Evolutionary conservation across 2,113 vertebrate species (phyloP), one percentile per base, ranked within the genome.

Genomic region (Motacilla tschutschensis): DNA sequence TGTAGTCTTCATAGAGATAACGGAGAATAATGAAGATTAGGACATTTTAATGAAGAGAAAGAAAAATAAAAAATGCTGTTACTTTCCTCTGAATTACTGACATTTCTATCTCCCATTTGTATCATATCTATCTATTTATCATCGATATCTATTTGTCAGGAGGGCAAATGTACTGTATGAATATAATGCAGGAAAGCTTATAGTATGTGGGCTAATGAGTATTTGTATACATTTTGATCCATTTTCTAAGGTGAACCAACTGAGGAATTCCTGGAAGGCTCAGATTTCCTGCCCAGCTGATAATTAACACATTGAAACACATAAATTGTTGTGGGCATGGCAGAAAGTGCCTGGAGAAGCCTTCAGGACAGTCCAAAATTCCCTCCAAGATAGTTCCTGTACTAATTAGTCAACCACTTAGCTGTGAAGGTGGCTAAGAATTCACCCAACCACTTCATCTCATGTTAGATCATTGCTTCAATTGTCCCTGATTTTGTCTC

Each of bases 141-240:
- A 60, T 38, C 24, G 69, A n/a, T 44, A 44, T 26, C n/a, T n/a
- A 21, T 69, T 51, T 43, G 28, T 53, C 35, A 71, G 40, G n/a
- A 62, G 17, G 29, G 6, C 0, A 0, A 70, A 62, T 44, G 17
- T 8, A 5, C 78, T 53, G n/a, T n/a, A 44, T 14, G 8, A 51
- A 31, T 71, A 62, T 15, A n/a, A 62, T 38, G 28, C 38, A 53
- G 14, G 21, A 60, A 40, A 62, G 11, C 21, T 44, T 53, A 28
- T 14, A 26, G 21, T 38, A 14, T 22, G 22, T 53, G 17, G 21
- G 14, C 28, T 46, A 38, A 60, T 44, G 14, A 62, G 22, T 36
- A 60, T 70, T 51, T 38, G 24, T 20, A 20, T 31, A 62, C 11
- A 62, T 7, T n/a, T 36, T 9, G 38, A 38, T 36, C 17, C 21